Base-by-base conservation (phyloP, 2,888 invertebrate species). In the Coelopa pilipes region DNA sequence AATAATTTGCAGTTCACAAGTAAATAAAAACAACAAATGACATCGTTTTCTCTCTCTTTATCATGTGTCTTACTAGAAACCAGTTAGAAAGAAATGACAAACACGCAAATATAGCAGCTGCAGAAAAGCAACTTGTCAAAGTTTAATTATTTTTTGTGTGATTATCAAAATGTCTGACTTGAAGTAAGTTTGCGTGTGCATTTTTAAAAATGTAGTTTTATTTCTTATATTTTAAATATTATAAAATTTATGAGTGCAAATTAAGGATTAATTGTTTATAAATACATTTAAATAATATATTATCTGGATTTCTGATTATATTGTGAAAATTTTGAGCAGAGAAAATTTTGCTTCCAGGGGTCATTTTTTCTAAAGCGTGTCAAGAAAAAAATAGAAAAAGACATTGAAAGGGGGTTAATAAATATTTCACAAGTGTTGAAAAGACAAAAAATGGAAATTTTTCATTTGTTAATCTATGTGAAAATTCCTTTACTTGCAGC, bases 141-240 rank as follows among this genome's bases (percentile, higher is more conserved):
- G 11, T n/a, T n/a, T 17, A 19, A 45, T 17, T 21, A 47, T 15
- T 47, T 53, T 65, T 49, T 70, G 57, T 73, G 17, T 73, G 70
- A 76, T 78, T 79, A 82, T 80, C 83, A 85, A 86, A 85, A 85
- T 85, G 85, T 85, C 85, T 82, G 85, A 85, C 85, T 82, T 85
- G 79, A 85, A 85, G 85, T 85, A 84, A 85, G 87, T 86, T 78
- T 76, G 60, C 57, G 53, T 73, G 19, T 60, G 15, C 15, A 15
- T n/a, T 34, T 62, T 50, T 60, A 19, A 19, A 63, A 71, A 67
- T 72, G 72, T 70, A 73, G 2, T 34, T 34, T 34, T 34, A 34
- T 34, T 4, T 4, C 2, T 34, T 34, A 34, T 34, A 34, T 34
- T 34, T 2, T 7, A 34, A 34, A 60, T 21, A 21, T 72, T 17